Conservation (phyloP, 2,797 vertebrate genomes). For the Acanthiza pusilla region DNA sequence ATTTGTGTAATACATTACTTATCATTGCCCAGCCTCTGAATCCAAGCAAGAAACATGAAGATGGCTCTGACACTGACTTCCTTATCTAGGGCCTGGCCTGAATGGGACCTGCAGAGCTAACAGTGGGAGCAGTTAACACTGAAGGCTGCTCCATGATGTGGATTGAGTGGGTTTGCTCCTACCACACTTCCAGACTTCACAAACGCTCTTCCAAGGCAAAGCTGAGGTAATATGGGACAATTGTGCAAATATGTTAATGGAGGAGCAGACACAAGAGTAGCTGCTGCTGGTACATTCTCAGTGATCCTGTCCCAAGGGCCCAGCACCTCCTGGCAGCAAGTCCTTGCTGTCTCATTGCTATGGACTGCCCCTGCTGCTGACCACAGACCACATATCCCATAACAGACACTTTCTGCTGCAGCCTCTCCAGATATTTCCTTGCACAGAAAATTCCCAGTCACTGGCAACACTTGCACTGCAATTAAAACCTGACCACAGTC, state of each 20-base stretch:
- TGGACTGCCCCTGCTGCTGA: not conserved
- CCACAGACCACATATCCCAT: fast-evolving
- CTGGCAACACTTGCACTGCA: not conserved
- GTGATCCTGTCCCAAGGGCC: not conserved
- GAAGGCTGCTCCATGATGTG: not conserved
- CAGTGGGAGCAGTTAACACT: not conserved
- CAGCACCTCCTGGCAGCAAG: not conserved
- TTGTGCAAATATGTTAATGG: not conserved
- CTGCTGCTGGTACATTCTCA: not conserved
- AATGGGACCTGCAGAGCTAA: not conserved
- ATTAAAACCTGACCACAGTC: not conserved
- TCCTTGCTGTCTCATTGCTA: not conserved
- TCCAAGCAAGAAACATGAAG: not conserved
- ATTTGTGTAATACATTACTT: conserved; percentile 5
- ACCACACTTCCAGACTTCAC: not conserved
- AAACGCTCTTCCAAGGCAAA: not conserved
- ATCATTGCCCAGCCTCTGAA: not conserved
- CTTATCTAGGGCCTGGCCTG: not conserved
- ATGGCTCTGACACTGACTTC: not conserved
- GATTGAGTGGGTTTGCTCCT: not conserved
- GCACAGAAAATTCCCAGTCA: not conserved
- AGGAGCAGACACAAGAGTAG: not conserved
- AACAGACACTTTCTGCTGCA: not conserved
- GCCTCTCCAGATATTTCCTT: not conserved
- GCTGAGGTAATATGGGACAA: not conserved